These are phyloP conservation scores for Heteromormyrus szaboi DNA, from an alignment of 2,797 vertebrate species.

Conservation along the genomic window DNA sequence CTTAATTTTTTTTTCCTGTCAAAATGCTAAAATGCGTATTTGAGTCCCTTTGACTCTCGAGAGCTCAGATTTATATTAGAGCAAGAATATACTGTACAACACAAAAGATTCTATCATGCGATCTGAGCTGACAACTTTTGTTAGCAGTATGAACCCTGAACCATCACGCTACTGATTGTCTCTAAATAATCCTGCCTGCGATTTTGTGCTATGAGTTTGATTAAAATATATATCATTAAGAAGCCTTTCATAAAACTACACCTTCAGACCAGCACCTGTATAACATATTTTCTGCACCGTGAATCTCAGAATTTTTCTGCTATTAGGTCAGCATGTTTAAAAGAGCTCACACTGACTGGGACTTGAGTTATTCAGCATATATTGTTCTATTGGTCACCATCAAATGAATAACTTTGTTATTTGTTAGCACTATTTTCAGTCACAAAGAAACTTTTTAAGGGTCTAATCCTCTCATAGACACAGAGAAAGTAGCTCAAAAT, in stretches of 20 bases:
- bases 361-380: conserved; percentile 9
- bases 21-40: background rate
- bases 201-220: background rate
- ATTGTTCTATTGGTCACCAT: conserved; percentile 33
- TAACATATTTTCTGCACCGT: background rate
- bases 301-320: background rate
- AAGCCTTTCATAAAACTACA: background rate
- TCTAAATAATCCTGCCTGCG: background rate
- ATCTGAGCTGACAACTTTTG: background rate
- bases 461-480: background rate
- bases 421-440: conserved; percentile 27
- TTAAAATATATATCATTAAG: background rate
- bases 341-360: conserved; percentile 13
- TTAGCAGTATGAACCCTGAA: background rate
- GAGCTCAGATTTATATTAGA: background rate
- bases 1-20: background rate
- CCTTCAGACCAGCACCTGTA: background rate
- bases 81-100: background rate
- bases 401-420: conserved; percentile 32
- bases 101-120: background rate
- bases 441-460: background rate
- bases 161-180: background rate
- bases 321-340: conserved; percentile 9
- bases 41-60: background rate
- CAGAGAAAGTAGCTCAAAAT: background rate